These are phyloP conservation scores for Scomber japonicus DNA, from an alignment of 2,113 vertebrate species.

Conservation along the genomic window DNA sequence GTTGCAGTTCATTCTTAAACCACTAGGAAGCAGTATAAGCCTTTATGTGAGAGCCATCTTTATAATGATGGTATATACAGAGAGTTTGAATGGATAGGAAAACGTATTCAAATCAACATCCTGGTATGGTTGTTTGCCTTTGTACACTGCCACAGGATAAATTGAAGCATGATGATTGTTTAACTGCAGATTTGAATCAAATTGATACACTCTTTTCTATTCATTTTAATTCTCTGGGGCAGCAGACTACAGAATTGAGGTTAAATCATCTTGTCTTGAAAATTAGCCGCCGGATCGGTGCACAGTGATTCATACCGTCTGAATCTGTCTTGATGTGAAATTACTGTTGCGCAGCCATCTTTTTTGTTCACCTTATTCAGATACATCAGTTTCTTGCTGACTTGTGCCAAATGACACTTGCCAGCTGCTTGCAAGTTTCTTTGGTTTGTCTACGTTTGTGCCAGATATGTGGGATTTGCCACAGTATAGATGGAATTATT, in stretches of 20 bases:
- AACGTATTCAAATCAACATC: constrained; percentile 15
- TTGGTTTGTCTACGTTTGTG: constrained; percentile 14
- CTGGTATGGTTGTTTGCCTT: constrained; percentile 55
- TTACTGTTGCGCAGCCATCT: not conserved
- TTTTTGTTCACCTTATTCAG: not conserved
- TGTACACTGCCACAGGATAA: not conserved
- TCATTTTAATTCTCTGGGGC: constrained; percentile 27
- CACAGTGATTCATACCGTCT: constrained; percentile 14
- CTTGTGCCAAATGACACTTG: not conserved
- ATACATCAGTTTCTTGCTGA: constrained; percentile 9
- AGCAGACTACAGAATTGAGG: not conserved
- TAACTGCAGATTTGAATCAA: constrained; percentile 1
- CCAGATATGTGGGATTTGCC: constrained; percentile 8
- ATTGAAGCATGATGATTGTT: not conserved
- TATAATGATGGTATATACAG: not conserved
- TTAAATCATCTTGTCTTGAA: not conserved
- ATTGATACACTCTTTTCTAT: constrained; percentile 19
- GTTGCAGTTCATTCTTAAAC: constrained; percentile 59
- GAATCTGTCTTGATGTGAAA: constrained; percentile 47
- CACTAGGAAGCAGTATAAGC: constrained; percentile 70
- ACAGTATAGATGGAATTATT: not conserved
- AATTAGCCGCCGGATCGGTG: not conserved
- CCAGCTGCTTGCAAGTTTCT: not conserved
- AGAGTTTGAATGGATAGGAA: constrained; percentile 49
- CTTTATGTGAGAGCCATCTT: constrained; percentile 1